These are phyloP conservation scores for Sipha maydis DNA, from an alignment of 2,888 invertebrate genomes.

Conservation along the genomic window DNA sequence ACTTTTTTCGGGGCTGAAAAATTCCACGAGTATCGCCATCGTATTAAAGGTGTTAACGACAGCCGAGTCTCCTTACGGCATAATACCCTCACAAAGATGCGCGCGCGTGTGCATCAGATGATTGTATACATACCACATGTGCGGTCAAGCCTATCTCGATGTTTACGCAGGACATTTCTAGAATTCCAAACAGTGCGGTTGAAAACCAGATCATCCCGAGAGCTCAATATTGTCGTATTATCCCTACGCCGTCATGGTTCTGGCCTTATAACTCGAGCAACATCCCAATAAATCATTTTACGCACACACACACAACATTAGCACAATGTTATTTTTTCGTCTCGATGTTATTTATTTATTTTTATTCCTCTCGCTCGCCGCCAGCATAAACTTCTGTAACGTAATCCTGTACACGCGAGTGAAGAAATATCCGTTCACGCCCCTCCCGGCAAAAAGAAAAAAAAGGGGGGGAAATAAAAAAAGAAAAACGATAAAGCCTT, in stretches of 20 bases:
- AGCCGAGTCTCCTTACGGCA: neutral
- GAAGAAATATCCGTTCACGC: neutral
- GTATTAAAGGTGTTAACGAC: slow-evolving; percentile 29
- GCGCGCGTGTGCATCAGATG: neutral
- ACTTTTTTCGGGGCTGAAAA: neutral
- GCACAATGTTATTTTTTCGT: slow-evolving; percentile 27
- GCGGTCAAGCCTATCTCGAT: slow-evolving; percentile 14
- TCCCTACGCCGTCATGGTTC: neutral
- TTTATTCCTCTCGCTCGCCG: neutral
- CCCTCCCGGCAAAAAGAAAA: neutral
- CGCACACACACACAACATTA: slow-evolving; percentile 17
- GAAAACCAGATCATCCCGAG: slow-evolving; percentile 27
- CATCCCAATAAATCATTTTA: slow-evolving; percentile 51
- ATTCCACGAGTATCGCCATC: slow-evolving; percentile 34
- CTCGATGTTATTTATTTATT: slow-evolving; percentile 29
- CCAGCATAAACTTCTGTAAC: neutral
- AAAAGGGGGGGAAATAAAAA: neutral
- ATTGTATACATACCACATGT: neutral
- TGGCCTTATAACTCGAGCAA: neutral
- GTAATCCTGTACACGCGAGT: slow-evolving; percentile 19
- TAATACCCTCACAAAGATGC: slow-evolving; percentile 1
- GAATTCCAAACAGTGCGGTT: slow-evolving; percentile 51
- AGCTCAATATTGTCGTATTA: slow-evolving; percentile 34
- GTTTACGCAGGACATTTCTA: slow-evolving; percentile 30
- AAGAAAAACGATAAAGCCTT: neutral